phyloP scores from a whole-genome alignment of 2,888 invertebrate species.

The Drosophila helvetica region DNA sequence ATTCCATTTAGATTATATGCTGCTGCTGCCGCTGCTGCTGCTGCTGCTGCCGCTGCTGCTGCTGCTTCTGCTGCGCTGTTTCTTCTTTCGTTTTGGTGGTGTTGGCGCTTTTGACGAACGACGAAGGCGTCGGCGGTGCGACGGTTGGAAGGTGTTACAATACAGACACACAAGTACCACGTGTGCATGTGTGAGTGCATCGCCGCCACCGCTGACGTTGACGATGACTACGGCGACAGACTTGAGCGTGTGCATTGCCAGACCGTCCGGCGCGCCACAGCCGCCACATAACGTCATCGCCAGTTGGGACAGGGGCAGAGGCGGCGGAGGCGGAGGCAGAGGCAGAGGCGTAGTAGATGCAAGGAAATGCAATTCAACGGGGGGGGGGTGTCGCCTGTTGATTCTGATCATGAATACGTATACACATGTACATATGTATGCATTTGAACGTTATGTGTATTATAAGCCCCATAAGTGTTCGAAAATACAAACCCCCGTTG shows the following conservation, averaged over 20 bases:
- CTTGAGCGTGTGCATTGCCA: slow-evolving; percentile 56
- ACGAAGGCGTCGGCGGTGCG: slow-evolving; percentile 51
- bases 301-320: slow-evolving; percentile 20
- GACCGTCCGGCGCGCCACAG: slow-evolving; percentile 72
- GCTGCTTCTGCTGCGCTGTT: slow-evolving; percentile 25
- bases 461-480: not conserved
- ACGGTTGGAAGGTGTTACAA: slow-evolving; percentile 72
- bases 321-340: not conserved
- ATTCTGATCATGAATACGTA: not conserved
- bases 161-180: slow-evolving; percentile 61
- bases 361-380: not conserved
- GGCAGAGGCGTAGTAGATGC: not conserved
- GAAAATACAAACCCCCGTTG: not conserved
- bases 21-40: slow-evolving; percentile 35
- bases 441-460: no score
- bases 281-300: slow-evolving; percentile 67
- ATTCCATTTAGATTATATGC: slow-evolving; percentile 75
- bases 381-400: not conserved
- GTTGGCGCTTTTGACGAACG: slow-evolving; percentile 62
- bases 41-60: slow-evolving; percentile 47
- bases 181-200: slow-evolving; percentile 26
- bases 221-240: not conserved
- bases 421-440: no score
- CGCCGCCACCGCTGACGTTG: not conserved
- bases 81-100: slow-evolving; percentile 31